Percentiles rank a stretch among this genome's conserved stretches.
These are phyloP conservation scores for Diplazon laetatorius DNA, from an alignment of 2,888 invertebrate genomes.

Conservation along the genomic window DNA sequence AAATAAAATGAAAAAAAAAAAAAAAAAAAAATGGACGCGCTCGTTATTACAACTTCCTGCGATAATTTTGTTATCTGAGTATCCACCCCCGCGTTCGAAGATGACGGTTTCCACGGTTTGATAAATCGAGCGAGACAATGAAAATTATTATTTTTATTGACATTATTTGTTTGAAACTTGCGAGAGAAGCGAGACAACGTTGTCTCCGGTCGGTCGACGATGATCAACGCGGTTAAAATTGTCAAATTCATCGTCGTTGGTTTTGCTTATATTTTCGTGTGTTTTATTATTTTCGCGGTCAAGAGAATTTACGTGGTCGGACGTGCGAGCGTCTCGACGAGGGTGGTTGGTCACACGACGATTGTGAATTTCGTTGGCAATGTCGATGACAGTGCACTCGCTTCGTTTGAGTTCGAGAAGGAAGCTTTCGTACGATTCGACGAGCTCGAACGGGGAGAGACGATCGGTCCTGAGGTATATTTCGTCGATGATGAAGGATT, in stretches of 20 bases:
- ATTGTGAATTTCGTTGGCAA: background rate
- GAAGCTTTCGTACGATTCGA: conserved; percentile 44
- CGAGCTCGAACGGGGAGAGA: conserved; percentile 41
- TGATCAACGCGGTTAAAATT: conserved; percentile 65
- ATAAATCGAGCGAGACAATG: too few relatives aligned
- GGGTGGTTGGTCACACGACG: background rate
- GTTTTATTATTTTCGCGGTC: conserved; percentile 31
- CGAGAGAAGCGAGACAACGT: too few relatives aligned
- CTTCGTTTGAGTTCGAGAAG: conserved; percentile 23
- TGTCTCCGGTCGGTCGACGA: conserved; percentile 53
- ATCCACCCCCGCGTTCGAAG: conserved; percentile 40
- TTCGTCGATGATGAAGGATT: too few relatives aligned
- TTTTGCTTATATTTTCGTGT: conserved; percentile 61
- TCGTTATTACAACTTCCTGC: conserved; percentile 32
- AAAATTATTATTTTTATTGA: too few relatives aligned
- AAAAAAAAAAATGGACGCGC: conserved; percentile 61
- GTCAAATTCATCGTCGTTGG: conserved; percentile 66
- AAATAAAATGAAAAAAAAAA: too few relatives aligned
- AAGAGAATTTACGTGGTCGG: conserved; percentile 3
- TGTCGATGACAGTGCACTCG: background rate
- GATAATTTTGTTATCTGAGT: conserved; percentile 63
- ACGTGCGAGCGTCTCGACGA: conserved; percentile 28
- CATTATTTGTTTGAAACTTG: too few relatives aligned
- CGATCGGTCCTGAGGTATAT: conserved; percentile 40
- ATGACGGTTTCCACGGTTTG: conserved; percentile 8